These are phyloP conservation scores for Iphiclides podalirius DNA, from an alignment of 2,888 invertebrate genomes.

Conservation along the genomic window DNA sequence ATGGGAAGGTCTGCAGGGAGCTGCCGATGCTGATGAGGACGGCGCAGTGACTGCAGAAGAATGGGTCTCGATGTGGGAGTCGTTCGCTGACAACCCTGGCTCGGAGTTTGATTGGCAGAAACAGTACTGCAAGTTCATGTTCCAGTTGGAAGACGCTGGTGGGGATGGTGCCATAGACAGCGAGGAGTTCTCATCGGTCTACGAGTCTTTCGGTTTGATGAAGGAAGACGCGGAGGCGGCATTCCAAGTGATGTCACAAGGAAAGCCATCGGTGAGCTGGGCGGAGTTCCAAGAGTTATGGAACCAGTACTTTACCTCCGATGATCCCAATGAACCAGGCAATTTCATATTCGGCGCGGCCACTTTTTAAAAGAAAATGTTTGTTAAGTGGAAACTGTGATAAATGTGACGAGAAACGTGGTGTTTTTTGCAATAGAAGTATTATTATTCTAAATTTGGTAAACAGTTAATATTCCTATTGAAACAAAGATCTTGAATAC, in stretches of 20 bases:
- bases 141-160: conserved; percentile 89
- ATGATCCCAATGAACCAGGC: conserved; percentile 30
- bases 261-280: conserved; percentile 83
- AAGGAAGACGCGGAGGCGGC: conserved; percentile 85
- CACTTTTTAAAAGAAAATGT: conserved; percentile 8
- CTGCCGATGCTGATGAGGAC: conserved; percentile 86
- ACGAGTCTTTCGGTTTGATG: conserved; percentile 86
- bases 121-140: conserved; percentile 90
- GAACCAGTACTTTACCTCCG: conserved; percentile 81
- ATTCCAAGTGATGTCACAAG: conserved; percentile 86
- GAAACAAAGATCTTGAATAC: too few species aligned
- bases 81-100: conserved; percentile 64
- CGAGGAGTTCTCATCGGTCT: conserved; percentile 88
- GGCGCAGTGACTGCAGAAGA: conserved; percentile 29
- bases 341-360: conserved; percentile 32
- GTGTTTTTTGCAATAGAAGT: background rate
- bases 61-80: conserved; percentile 34
- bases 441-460: too few species aligned
- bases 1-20: conserved; percentile 87
- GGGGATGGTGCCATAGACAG: conserved; percentile 86
- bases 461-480: too few species aligned
- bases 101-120: conserved; percentile 88
- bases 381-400: background rate
- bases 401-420: background rate
- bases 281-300: conserved; percentile 87